Conservation (phyloP, 2,888 invertebrate genomes). For the Anthophora plumipes region DNA sequence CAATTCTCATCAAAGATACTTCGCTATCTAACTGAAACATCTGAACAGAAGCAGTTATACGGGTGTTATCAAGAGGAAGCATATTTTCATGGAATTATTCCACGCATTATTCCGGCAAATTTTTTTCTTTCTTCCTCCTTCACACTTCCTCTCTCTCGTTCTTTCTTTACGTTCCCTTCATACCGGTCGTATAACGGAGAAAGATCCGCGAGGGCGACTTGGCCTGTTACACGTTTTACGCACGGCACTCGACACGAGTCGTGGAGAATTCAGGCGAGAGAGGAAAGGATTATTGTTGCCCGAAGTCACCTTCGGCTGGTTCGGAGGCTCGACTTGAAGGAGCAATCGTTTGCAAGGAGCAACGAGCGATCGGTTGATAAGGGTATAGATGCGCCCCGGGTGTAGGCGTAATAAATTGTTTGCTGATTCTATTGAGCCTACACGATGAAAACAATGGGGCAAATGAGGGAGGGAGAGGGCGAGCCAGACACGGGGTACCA, state of each 20-base stretch:
- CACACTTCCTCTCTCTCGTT: background rate
- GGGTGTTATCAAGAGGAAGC: background rate
- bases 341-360: conserved; percentile 71
- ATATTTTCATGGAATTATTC: conserved; percentile 22
- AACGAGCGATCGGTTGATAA: conserved; percentile 70
- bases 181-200: conserved; percentile 33
- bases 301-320: conserved; percentile 48
- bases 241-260: conserved; percentile 17
- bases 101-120: conserved; percentile 18
- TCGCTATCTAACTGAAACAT: too few relatives aligned
- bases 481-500: conserved; percentile 32
- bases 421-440: conserved; percentile 74
- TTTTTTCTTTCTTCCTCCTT: conserved; percentile 1
- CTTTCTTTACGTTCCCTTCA: background rate
- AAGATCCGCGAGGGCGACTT: conserved; percentile 34
- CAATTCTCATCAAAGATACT: too few relatives aligned
- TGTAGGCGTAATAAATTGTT: conserved; percentile 75
- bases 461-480: conserved; percentile 51
- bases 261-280: conserved; percentile 26
- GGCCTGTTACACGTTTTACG: conserved; percentile 32
- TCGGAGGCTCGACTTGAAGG: conserved; percentile 64
- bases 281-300: conserved; percentile 27
- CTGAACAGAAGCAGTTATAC: too few relatives aligned
- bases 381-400: conserved; percentile 71
- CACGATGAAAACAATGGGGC: conserved; percentile 68